A percentile compares a stretch with the other conserved stretches of the same genome.
Evolutionary conservation across 2,113 vertebrate genomes (phyloP).

Genomic region (Ascaphus truei): DNA sequence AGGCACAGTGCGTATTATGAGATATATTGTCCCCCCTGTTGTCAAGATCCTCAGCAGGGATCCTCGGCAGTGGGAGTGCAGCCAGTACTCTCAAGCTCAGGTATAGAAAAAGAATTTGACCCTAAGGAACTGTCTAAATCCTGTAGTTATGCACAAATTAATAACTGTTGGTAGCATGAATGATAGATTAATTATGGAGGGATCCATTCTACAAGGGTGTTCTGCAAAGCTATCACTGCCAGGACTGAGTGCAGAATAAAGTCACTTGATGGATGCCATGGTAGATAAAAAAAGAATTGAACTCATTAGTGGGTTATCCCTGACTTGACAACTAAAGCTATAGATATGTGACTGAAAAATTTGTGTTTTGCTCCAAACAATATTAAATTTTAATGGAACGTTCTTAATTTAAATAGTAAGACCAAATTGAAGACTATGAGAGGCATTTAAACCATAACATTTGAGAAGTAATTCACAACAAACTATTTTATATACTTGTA

Average conservation of each 20-base stretch:
- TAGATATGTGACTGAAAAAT: too few relatives aligned
- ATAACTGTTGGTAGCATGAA: neutral
- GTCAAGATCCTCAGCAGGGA: constrained; percentile 46
- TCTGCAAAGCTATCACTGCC: neutral
- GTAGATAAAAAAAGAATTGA: neutral
- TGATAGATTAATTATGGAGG: constrained; percentile 26
- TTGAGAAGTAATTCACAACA: too few relatives aligned
- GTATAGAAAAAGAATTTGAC: constrained; percentile 13
- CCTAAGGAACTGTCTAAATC: neutral
- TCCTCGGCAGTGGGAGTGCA: constrained; percentile 17
- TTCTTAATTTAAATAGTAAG: too few relatives aligned
- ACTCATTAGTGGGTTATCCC: neutral
- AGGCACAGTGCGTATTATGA: constrained; percentile 55
- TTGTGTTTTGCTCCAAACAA: too few relatives aligned
- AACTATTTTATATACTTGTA: too few relatives aligned
- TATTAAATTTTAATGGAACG: too few relatives aligned
- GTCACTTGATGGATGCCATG: too few relatives aligned
- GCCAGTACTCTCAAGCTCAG: constrained; percentile 39
- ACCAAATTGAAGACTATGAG: too few relatives aligned
- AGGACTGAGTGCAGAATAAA: neutral
- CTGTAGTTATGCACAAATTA: neutral
- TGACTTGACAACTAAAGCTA: neutral
- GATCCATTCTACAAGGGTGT: neutral
- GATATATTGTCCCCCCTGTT: constrained; percentile 55
- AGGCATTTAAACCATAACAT: too few relatives aligned